Evolutionary conservation across 2,797 vertebrate genomes (phyloP), one percentile per base, ranked within the genome.

Genomic region (Taeniopygia guttata): DNA sequence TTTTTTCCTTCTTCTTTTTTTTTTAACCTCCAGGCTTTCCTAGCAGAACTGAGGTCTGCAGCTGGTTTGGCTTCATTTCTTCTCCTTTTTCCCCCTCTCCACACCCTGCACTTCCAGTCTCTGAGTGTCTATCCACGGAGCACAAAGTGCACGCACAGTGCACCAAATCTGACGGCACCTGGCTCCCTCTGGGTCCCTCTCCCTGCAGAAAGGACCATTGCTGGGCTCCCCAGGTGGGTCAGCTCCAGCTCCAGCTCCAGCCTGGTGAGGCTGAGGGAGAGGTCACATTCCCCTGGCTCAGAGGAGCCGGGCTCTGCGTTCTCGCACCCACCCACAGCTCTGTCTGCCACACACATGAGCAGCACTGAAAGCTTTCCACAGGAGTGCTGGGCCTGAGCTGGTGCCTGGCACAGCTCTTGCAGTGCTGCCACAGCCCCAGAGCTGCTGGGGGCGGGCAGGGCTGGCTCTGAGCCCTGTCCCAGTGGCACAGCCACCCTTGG

Each of bases 371-470:
- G 72, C 91, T 85, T 23, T 13, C 62, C 49, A 9, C 60, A 89
- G 92, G 84, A 93, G 94, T 1, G 68, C 19, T n/a, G 84, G 77
- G 84, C 52, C 86, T 14, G 15, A 34, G 63, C 86, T 22, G 58
- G 94, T 45, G 70, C 86, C 90, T 93, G 92, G 92, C 94, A 63
- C 81, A 13, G 89, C 40, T 75, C 92, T 67, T n/a, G n/a, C n/a
- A n/a, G n/a, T n/a, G n/a, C n/a, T n/a, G n/a, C n/a, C n/a, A n/a
- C n/a, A n/a, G n/a, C n/a, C n/a, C n/a, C 26, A 8, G 92, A 26
- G 75, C 69, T 26, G 91, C 94, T 30, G 81, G 45, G 92, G 92
- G 36, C 86, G 54, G 67, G 75, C 89, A 54, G 91, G 84, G 76
- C 91, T 94, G 91, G 83, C 86, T 2, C 9, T 20, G 43, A 38